Evolutionary conservation across 2,888 invertebrate genomes (phyloP).

Genomic region (Acholoe squamosa): DNA sequence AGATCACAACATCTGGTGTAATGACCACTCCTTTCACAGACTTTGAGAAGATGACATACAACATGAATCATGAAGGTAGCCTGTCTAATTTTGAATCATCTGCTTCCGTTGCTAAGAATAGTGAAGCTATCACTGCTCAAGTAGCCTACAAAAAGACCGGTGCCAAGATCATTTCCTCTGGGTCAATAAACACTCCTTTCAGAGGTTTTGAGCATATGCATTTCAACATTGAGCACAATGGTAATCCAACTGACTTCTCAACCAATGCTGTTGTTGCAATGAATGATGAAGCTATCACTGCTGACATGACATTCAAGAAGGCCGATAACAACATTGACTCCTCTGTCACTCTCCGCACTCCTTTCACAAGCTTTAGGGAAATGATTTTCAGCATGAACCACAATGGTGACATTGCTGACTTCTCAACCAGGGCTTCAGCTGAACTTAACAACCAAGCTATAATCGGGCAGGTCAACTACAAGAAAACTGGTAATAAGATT

Average conservation of each 20-base stretch:
- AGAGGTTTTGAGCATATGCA: background rate
- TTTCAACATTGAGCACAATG: background rate
- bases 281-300: background rate
- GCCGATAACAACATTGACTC: background rate
- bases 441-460: constrained; percentile 28
- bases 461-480: constrained; percentile 22
- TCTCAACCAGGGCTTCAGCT: constrained; percentile 55
- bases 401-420: constrained; percentile 13
- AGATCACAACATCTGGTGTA: constrained; percentile 17
- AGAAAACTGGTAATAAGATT: constrained; percentile 22
- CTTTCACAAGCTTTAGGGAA: background rate
- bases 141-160: background rate
- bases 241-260: constrained; percentile 22
- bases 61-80: constrained; percentile 64
- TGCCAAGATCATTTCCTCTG: background rate
- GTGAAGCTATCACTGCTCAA: background rate
- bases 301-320: background rate
- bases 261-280: background rate
- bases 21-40: constrained; percentile 58
- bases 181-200: background rate
- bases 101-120: background rate
- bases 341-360: background rate
- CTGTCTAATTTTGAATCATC: background rate
- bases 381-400: background rate
- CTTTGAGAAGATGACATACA: constrained; percentile 42